A percentile compares a stretch with the other conserved stretches of the same genome.
Evolutionary conservation across 2,888 invertebrate species (phyloP).

Genomic region (Tetragonisca angustula): DNA sequence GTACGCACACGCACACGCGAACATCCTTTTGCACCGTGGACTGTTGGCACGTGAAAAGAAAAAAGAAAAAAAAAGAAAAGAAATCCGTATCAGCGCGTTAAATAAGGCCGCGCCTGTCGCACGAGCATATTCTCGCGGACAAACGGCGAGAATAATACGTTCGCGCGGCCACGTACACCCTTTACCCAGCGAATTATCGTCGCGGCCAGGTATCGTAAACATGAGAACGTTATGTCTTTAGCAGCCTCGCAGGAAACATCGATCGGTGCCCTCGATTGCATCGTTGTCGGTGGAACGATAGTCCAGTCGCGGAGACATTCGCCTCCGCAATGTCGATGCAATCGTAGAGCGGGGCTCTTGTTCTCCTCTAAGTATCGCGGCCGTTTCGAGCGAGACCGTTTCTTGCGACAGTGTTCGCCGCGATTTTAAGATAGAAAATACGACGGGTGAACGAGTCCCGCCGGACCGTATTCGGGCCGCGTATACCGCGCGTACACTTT

Average conservation of each 20-base stretch:
- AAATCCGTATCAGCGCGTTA: conserved; percentile 26
- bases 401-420: conserved; percentile 42
- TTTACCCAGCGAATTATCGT: conserved; percentile 62
- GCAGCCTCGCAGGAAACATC: conserved; percentile 63
- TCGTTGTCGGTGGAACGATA: conserved; percentile 56
- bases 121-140: conserved; percentile 37
- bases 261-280: conserved; percentile 63
- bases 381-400: conserved; percentile 40
- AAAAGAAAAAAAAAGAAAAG: too few species aligned
- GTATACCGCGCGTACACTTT: conserved; percentile 9
- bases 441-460: conserved; percentile 38
- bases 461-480: not conserved
- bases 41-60: conserved; percentile 28
- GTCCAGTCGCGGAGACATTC: conserved; percentile 57
- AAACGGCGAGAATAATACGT: conserved; percentile 44
- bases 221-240: conserved; percentile 66
- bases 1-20: not conserved
- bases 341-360: conserved; percentile 56
- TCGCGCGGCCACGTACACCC: conserved; percentile 33
- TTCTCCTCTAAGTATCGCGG: conserved; percentile 53
- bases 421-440: conserved; percentile 57
- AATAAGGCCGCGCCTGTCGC: conserved; percentile 37
- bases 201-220: conserved; percentile 59
- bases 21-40: not conserved
- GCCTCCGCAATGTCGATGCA: conserved; percentile 64